Evolutionary conservation across 2,797 vertebrate species (phyloP).

Genomic region (Cottoperca gobio): DNA sequence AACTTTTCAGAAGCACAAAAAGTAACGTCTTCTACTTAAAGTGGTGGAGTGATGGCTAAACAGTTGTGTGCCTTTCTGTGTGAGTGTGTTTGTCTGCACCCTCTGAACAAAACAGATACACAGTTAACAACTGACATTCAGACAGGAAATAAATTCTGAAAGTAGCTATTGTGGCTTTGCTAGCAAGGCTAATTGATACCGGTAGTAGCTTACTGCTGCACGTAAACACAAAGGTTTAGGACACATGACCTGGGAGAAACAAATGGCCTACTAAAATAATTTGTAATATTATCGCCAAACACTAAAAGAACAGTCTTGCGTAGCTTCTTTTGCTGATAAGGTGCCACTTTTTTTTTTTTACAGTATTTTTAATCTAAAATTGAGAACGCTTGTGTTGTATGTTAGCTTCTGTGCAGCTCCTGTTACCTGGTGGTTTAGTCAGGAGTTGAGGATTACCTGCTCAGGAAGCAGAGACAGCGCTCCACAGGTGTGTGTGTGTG

Average conservation of each 20-base stretch:
- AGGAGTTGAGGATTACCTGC: constrained; percentile 67
- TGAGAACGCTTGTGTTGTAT: constrained; percentile 2
- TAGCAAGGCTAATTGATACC: neutral
- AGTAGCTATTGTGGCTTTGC: neutral
- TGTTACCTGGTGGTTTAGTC: constrained; percentile 64
- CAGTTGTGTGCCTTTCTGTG: too few species aligned
- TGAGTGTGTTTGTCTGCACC: neutral
- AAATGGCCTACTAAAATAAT: neutral
- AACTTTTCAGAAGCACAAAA: neutral
- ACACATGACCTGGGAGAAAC: neutral
- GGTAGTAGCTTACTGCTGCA: neutral
- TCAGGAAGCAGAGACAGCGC: constrained; percentile 66
- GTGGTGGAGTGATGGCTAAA: neutral
- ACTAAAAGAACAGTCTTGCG: neutral
- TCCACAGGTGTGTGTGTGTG: constrained; percentile 30
- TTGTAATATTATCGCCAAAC: neutral
- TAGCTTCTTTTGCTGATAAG: neutral
- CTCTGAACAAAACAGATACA: neutral
- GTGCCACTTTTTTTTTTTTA: neutral
- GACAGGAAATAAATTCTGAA: neutral
- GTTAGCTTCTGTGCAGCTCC: constrained; percentile 16
- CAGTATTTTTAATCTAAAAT: neutral
- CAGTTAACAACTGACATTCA: neutral
- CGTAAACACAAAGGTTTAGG: neutral
- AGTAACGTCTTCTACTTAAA: neutral